Evolutionary conservation across 2,797 vertebrate genomes (phyloP).

Genomic region (Pipistrellus kuhlii): DNA sequence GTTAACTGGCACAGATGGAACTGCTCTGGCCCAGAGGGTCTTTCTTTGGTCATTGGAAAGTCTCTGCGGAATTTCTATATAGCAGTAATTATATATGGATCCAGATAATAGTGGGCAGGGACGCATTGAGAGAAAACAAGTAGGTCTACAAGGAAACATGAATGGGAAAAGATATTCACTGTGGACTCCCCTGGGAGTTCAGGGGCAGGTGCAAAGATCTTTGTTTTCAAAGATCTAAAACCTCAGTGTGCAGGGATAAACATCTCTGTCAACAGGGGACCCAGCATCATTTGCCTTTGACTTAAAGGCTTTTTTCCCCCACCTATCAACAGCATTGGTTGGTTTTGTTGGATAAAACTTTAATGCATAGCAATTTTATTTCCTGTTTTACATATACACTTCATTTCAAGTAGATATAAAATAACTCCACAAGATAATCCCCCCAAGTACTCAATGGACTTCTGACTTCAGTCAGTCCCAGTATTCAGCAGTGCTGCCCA

Average conservation of each 20-base stretch:
- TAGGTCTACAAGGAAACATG: constrained; percentile 29
- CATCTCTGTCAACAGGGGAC: constrained; percentile 56
- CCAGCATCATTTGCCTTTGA: not conserved
- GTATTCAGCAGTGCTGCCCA: not conserved
- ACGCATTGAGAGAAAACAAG: constrained; percentile 58
- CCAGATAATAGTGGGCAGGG: constrained; percentile 64
- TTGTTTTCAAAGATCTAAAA: constrained; percentile 72
- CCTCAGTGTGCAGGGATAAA: constrained; percentile 65
- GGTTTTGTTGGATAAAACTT: constrained; percentile 49
- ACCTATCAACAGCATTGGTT: not conserved
- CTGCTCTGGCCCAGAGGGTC: not conserved
- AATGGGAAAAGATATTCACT: constrained; percentile 41
- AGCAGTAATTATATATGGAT: constrained; percentile 67
- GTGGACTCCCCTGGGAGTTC: not conserved
- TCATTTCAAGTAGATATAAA: not conserved
- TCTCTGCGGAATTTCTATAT: constrained; percentile 67
- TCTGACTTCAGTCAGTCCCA: not conserved
- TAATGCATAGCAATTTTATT: not conserved
- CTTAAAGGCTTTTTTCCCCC: not conserved
- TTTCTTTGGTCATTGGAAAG: constrained; percentile 29
- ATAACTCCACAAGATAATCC: not conserved
- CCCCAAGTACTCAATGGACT: not conserved
- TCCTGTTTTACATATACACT: not conserved
- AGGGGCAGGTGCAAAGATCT: constrained; percentile 70
- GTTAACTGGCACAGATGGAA: constrained; percentile 61